Conservation (phyloP, 2,888 invertebrate species). For the Caenorhabditis sp. region DNA sequence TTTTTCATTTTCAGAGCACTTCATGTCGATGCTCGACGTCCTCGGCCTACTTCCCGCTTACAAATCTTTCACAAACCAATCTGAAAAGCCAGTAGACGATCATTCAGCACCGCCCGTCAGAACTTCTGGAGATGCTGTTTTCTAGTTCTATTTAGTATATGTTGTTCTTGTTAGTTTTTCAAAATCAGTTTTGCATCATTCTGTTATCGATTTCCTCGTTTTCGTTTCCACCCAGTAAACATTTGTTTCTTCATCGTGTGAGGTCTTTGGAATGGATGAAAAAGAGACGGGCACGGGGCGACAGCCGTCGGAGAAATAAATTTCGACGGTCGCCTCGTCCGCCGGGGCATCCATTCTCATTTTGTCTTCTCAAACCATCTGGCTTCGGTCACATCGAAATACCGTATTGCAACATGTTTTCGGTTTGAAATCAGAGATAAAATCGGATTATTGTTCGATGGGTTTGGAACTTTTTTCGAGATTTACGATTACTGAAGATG, state of each 20-base stretch:
- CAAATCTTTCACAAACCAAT: conserved; percentile 23
- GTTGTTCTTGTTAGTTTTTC: conserved; percentile 4
- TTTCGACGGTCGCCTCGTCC: not conserved
- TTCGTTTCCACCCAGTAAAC: not conserved
- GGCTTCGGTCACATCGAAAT: not conserved
- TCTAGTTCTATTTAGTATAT: conserved; percentile 13
- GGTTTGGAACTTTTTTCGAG: conserved; percentile 4
- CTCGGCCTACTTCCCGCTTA: conserved; percentile 61
- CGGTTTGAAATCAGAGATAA: not conserved
- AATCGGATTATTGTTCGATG: not conserved
- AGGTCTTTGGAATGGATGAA: not conserved
- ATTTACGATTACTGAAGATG: not conserved
- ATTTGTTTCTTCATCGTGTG: conserved; percentile 2
- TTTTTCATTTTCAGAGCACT: conserved; percentile 72
- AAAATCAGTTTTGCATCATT: not conserved
- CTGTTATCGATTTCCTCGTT: conserved; percentile 25
- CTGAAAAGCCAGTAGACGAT: conserved; percentile 23
- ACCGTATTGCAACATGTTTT: not conserved
- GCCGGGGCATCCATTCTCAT: not conserved
- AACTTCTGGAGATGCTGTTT: conserved; percentile 35
- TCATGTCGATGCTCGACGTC: conserved; percentile 68
- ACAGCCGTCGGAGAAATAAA: conserved; percentile 4
- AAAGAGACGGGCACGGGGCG: not conserved
- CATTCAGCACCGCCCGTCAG: not conserved
- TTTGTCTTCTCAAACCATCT: not conserved